These are phyloP conservation scores for Heliconius eleuchia DNA, from an alignment of 1,140 invertebrate genomes.

Conservation along the genomic window DNA sequence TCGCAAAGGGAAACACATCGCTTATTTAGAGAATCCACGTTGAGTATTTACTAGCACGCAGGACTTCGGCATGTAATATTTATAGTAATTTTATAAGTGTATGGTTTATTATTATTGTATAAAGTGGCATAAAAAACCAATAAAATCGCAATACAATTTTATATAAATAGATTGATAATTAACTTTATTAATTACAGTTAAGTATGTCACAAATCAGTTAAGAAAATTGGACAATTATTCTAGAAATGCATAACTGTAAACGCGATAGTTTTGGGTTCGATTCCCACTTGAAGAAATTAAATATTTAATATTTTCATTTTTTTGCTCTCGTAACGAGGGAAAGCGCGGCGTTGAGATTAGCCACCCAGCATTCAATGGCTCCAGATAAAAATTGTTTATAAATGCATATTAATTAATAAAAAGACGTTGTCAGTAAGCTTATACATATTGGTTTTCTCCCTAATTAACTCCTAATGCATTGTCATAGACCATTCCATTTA, in stretches of 20 bases:
- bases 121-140: background rate
- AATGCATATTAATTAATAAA: background rate
- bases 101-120: background rate
- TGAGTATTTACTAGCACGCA: conserved; percentile 7
- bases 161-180: background rate
- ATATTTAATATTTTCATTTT: no score
- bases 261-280: no score
- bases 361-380: no score
- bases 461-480: conserved; percentile 22
- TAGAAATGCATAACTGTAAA: no score
- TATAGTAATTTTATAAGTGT: background rate
- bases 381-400: no score
- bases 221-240: no score
- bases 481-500: conserved; percentile 10
- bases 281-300: no score
- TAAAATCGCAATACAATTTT: no score
- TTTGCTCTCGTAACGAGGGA: no score
- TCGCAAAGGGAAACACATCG: conserved; percentile 43
- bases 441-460: background rate
- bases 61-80: background rate
- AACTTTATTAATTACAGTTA: background rate
- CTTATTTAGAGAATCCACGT: conserved; percentile 19
- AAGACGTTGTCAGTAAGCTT: background rate
- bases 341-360: no score
- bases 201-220: no score